Evolutionary conservation across 1,140 invertebrate genomes (phyloP).

Genomic region (Neodiprion lecontei): DNA sequence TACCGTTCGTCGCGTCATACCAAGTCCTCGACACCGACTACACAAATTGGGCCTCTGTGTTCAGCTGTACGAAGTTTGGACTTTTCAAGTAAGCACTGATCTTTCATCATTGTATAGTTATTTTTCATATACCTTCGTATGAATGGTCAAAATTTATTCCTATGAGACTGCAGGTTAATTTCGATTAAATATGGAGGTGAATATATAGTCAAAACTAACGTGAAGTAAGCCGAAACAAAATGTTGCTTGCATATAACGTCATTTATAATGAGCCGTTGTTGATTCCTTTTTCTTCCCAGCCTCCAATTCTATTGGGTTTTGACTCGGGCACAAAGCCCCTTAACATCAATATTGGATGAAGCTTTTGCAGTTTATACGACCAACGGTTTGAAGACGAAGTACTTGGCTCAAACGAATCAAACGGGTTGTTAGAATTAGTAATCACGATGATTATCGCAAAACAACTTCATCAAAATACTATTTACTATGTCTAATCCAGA

Average conservation of each 20-base stretch:
- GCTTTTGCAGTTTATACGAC: constrained; percentile 67
- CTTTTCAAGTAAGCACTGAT: constrained; percentile 51
- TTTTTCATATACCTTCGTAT: neutral
- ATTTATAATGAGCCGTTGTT: no score
- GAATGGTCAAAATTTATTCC: neutral
- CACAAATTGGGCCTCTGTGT: constrained; percentile 72
- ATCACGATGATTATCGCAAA: no score
- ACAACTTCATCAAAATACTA: no score
- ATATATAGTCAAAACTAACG: no score
- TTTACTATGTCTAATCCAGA: no score
- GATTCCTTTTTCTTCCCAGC: constrained; percentile 57
- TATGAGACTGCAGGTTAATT: no score
- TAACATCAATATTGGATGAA: constrained; percentile 64
- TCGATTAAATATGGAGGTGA: no score
- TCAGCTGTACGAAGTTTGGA: constrained; percentile 70
- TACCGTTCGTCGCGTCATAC: constrained; percentile 66
- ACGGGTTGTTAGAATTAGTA: constrained; percentile 62
- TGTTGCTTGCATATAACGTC: no score
- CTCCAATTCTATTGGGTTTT: constrained; percentile 72
- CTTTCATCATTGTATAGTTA: neutral
- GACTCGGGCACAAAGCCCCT: constrained; percentile 65
- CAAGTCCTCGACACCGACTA: constrained; percentile 79
- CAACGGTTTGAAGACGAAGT: constrained; percentile 66
- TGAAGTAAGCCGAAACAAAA: no score
- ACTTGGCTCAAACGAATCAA: constrained; percentile 71